A percentile compares a stretch with the other conserved stretches of the same genome.
Conservation (phyloP, 1,140 invertebrate species). For the Caenorhabditis latens region DNA sequence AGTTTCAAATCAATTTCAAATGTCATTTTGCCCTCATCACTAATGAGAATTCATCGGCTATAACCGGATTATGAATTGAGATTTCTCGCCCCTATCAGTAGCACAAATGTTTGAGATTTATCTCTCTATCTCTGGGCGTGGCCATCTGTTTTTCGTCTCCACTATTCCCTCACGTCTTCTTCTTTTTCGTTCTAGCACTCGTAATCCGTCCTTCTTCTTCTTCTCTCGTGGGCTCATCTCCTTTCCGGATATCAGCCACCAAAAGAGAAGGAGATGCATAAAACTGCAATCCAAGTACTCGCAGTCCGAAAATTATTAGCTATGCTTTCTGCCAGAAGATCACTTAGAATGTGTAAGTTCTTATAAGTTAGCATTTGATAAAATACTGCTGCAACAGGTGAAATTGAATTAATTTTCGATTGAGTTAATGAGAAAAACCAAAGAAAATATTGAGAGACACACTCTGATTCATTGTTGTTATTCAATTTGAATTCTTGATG, state of each 20-base stretch:
- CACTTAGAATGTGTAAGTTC: slow-evolving; percentile 44
- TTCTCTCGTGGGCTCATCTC: slow-evolving; percentile 26
- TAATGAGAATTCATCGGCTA: background rate
- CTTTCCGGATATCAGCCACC: slow-evolving; percentile 37
- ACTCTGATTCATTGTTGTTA: slow-evolving; percentile 5
- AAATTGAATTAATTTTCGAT: background rate
- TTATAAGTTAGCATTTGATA: background rate
- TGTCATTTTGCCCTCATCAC: background rate
- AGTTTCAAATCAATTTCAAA: background rate
- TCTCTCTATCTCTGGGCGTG: slow-evolving; percentile 30
- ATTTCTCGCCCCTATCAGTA: background rate
- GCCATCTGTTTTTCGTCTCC: background rate
- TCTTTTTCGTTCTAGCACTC: background rate
- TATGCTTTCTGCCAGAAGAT: slow-evolving; percentile 47
- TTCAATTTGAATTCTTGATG: background rate
- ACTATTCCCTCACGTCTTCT: slow-evolving; percentile 5
- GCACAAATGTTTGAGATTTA: slow-evolving; percentile 26
- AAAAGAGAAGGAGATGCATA: slow-evolving; percentile 13
- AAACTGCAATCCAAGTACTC: slow-evolving; percentile 43
- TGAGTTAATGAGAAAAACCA: background rate
- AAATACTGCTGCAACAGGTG: slow-evolving; percentile 11
- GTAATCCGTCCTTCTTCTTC: slow-evolving; percentile 21
- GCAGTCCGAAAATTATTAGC: slow-evolving; percentile 48
- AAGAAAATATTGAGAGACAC: background rate
- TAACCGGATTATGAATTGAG: background rate